Evolutionary conservation across 2,888 invertebrate genomes (phyloP).

Genomic region (Didymodactylos carnosus): DNA sequence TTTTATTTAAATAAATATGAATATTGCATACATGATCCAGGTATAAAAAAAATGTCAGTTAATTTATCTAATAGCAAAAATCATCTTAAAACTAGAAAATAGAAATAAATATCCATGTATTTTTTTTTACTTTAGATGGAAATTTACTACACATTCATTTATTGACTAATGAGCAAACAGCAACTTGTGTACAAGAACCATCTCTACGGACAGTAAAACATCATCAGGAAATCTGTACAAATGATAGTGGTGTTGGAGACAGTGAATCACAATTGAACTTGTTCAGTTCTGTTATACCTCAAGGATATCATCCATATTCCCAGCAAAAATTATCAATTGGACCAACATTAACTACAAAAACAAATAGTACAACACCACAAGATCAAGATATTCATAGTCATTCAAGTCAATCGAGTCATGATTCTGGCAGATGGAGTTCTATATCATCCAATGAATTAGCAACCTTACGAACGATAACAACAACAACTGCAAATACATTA

Average conservation of each 20-base stretch:
- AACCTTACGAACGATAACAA: no score
- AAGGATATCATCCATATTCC: neutral
- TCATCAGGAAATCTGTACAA: no score
- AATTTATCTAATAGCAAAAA: no score
- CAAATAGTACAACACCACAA: neutral
- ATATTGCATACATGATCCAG: neutral
- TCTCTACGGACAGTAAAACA: no score
- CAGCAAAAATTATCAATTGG: no score
- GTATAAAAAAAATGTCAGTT: no score
- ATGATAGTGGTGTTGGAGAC: neutral
- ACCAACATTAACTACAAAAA: neutral
- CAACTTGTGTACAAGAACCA: no score
- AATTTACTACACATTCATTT: neutral
- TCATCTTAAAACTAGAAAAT: no score
- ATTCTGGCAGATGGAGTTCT: neutral
- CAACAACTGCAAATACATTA: no score
- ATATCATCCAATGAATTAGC: neutral
- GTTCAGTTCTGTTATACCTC: neutral
- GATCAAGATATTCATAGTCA: neutral
- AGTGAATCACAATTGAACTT: neutral
- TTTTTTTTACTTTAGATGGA: no score
- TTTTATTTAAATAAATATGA: neutral
- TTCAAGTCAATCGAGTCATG: neutral
- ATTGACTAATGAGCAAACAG: neutral
- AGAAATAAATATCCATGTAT: no score